Evolutionary conservation across 2,113 vertebrate genomes (phyloP).

Genomic region (Upupa epops): DNA sequence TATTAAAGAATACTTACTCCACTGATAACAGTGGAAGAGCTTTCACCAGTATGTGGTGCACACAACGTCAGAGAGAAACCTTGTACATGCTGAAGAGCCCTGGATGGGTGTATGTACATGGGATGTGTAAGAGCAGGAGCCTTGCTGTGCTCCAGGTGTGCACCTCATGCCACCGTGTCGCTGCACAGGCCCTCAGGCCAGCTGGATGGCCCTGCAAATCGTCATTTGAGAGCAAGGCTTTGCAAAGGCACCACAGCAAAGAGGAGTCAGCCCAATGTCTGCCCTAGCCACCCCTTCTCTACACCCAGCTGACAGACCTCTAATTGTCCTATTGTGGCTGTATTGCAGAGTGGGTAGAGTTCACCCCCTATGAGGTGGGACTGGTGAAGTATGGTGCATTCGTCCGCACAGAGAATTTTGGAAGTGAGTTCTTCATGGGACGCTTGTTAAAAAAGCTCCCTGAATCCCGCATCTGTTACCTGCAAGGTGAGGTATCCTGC

Average conservation of each 20-base stretch:
- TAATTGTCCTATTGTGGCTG: background rate
- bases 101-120: rapidly evolving
- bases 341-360: constrained; percentile 80
- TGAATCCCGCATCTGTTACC: constrained; percentile 75
- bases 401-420: constrained; percentile 67
- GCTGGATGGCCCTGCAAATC: rapidly evolving
- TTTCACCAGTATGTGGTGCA: rapidly evolving
- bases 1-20: background rate
- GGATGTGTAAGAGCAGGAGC: background rate
- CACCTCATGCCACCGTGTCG: background rate
- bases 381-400: constrained; percentile 76
- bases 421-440: constrained; percentile 81
- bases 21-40: background rate
- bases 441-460: constrained; percentile 64
- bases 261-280: background rate
- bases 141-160: rapidly evolving
- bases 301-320: rapidly evolving
- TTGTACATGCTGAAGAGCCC: rapidly evolving
- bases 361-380: constrained; percentile 77
- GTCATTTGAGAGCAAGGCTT: background rate
- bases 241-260: background rate
- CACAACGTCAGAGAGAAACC: background rate
- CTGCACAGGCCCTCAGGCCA: background rate
- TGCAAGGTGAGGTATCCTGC: constrained; percentile 65
- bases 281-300: background rate